Conservation (phyloP, 2,888 invertebrate species). For the Dorcus parallelipipedus region DNA sequence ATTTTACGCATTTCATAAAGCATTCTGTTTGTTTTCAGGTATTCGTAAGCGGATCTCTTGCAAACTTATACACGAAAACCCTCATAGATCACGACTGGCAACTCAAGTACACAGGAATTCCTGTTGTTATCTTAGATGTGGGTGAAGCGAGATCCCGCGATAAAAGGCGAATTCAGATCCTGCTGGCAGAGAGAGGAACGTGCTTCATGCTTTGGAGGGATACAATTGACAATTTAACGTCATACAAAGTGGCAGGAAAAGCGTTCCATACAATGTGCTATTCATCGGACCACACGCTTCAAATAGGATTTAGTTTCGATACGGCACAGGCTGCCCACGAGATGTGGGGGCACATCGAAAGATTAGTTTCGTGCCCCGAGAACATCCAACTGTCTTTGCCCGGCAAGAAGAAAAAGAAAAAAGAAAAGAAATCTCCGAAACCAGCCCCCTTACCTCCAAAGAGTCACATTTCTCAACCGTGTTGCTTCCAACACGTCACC, state of each 20-base stretch:
- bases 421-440: slow-evolving; percentile 54
- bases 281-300: slow-evolving; percentile 71
- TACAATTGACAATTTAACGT: slow-evolving; percentile 73
- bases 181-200: slow-evolving; percentile 59
- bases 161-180: slow-evolving; percentile 52
- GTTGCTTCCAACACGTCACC: slow-evolving; percentile 81
- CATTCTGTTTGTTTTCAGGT: slow-evolving; percentile 49
- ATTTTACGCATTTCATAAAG: too few relatives aligned
- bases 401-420: slow-evolving; percentile 54
- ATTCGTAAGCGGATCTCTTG: slow-evolving; percentile 71
- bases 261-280: slow-evolving; percentile 81
- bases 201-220: slow-evolving; percentile 81
- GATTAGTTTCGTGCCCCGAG: slow-evolving; percentile 70
- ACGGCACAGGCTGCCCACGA: slow-evolving; percentile 68
- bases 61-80: slow-evolving; percentile 65
- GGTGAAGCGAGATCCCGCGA: slow-evolving; percentile 70
- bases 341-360: slow-evolving; percentile 66
- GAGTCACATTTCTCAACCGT: slow-evolving; percentile 78
- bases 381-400: slow-evolving; percentile 68
- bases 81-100: slow-evolving; percentile 63
- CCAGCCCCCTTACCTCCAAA: slow-evolving; percentile 67
- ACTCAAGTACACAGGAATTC: slow-evolving; percentile 73
- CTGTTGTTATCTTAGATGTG: slow-evolving; percentile 71
- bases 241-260: slow-evolving; percentile 67
- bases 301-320: slow-evolving; percentile 79